phyloP scores from a whole-genome alignment of 2,888 invertebrate genomes.

The Salpingus planirostris region DNA sequence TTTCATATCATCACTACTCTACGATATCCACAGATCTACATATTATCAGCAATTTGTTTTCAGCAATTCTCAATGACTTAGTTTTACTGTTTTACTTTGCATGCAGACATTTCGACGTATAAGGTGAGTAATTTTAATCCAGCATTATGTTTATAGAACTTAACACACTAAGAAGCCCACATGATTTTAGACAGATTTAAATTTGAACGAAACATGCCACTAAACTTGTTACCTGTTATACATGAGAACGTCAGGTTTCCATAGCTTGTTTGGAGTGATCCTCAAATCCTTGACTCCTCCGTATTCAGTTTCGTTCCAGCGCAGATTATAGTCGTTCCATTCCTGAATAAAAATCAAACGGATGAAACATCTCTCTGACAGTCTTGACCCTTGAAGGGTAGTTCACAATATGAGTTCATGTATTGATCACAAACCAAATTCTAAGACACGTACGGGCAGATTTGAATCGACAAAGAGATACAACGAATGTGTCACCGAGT shows the following conservation, averaged over 20 bases:
- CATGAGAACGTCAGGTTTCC: slow-evolving; percentile 99
- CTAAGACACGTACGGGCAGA: slow-evolving; percentile 9
- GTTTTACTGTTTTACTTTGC: no score
- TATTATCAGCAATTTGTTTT: slow-evolving; percentile 11
- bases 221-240: slow-evolving; percentile 86
- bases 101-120: no score
- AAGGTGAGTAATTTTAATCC: no score
- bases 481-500: no score
- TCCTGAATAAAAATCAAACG: slow-evolving; percentile 53
- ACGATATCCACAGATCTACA: slow-evolving; percentile 6
- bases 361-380: not conserved
- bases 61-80: no score
- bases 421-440: slow-evolving; percentile 4
- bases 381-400: no score
- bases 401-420: no score
- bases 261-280: slow-evolving; percentile 90
- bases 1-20: slow-evolving; percentile 12
- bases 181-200: slow-evolving; percentile 9
- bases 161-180: slow-evolving; percentile 14
- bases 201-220: slow-evolving; percentile 19
- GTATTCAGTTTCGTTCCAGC: slow-evolving; percentile 94
- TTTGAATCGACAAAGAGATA: slow-evolving; percentile 6
- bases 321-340: slow-evolving; percentile 96
- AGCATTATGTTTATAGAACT: no score
- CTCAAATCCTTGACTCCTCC: slow-evolving; percentile 90